Percentiles rank a stretch among this genome's conserved stretches.
Evolutionary conservation across 2,888 invertebrate species (phyloP).

Genomic region (Physocephala rufipes): DNA sequence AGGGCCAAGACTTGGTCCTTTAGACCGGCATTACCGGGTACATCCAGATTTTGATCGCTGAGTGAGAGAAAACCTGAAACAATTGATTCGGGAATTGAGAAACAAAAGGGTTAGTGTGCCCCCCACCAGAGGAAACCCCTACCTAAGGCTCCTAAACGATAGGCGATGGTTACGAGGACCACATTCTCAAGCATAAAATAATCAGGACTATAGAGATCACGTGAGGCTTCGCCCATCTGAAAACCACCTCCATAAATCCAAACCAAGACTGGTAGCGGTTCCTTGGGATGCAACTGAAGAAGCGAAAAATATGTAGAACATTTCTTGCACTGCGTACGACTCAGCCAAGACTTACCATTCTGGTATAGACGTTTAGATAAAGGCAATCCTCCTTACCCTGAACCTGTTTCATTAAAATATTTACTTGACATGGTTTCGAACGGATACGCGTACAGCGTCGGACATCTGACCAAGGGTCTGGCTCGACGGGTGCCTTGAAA

Average conservation of each 20-base stretch:
- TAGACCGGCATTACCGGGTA: conserved; percentile 69
- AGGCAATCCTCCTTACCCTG: conserved; percentile 69
- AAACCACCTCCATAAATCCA: conserved; percentile 69
- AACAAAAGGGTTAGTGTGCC: not conserved
- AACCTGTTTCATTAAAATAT: conserved; percentile 60
- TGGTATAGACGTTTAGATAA: conserved; percentile 67
- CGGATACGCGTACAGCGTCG: conserved; percentile 64
- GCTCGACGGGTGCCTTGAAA: conserved; percentile 66
- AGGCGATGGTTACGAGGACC: conserved; percentile 66
- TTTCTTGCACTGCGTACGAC: no score
- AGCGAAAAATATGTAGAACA: no score
- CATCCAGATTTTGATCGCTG: conserved; percentile 64
- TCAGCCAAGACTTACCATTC: conserved; percentile 52
- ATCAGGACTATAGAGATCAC: conserved; percentile 66
- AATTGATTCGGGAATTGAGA: not conserved
- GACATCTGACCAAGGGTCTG: conserved; percentile 65
- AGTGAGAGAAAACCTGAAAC: conserved; percentile 66
- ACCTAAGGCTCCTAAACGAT: conserved; percentile 67
- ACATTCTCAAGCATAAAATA: conserved; percentile 67
- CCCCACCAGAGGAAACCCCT: conserved; percentile 21
- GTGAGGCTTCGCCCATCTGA: conserved; percentile 66
- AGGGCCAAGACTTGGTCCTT: conserved; percentile 69
- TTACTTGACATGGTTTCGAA: conserved; percentile 60
- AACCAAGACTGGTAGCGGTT: conserved; percentile 65
- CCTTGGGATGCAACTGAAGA: conserved; percentile 57